Evolutionary conservation across 2,113 vertebrate species (phyloP).

Genomic region (Paracanthobrama guichenoti): DNA sequence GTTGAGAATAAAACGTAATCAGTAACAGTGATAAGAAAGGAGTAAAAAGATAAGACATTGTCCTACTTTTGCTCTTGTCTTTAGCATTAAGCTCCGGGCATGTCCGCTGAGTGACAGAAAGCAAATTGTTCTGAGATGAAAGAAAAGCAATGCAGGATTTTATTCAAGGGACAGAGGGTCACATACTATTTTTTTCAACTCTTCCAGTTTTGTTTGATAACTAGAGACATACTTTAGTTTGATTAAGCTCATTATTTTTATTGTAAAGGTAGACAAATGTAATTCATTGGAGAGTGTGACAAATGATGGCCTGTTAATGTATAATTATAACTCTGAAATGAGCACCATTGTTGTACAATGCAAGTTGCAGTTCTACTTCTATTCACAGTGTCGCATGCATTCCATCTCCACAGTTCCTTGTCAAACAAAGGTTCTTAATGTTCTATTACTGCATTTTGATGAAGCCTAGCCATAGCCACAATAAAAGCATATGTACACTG

Average conservation of each 20-base stretch:
- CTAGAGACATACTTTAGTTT: background rate
- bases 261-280: background rate
- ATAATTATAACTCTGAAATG: background rate
- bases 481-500: slow-evolving; percentile 15
- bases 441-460: background rate
- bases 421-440: background rate
- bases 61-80: slow-evolving; percentile 12
- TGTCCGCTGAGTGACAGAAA: slow-evolving; percentile 34
- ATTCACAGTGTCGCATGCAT: background rate
- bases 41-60: background rate
- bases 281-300: background rate
- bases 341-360: background rate
- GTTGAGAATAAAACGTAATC: slow-evolving; percentile 33
- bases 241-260: slow-evolving; percentile 13
- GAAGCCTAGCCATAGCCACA: background rate
- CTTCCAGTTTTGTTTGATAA: slow-evolving; percentile 2
- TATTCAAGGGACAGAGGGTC: slow-evolving; percentile 35
- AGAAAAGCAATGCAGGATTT: slow-evolving; percentile 46
- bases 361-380: background rate
- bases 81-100: background rate
- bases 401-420: background rate
- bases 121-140: slow-evolving; percentile 58
- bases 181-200: background rate
- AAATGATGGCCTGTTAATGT: background rate
- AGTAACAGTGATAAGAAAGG: slow-evolving; percentile 3